Evolutionary conservation across 64 coral and sea anemone species (phyloP), one percentile per base, ranked within the genome.

Genomic region (Stylophora pistillata): DNA sequence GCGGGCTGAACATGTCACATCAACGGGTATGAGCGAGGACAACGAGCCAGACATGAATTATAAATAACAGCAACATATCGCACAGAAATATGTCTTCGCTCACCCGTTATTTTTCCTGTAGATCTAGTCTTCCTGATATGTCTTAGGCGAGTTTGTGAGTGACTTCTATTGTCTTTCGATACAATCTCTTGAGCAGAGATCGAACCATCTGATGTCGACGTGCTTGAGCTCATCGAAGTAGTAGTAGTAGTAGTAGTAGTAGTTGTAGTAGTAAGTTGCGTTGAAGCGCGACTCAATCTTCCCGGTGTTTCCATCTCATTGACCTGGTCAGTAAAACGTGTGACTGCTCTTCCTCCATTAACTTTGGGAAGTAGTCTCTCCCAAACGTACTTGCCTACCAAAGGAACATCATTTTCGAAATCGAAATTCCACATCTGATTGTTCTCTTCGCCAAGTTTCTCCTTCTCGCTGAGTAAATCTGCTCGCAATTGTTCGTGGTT

Each of bases 341-440:
- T 69, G 34, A 20, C 13, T 21, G 31, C 1, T 70, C 21, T 47
- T 15, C 53, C 80, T 25, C 34, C 69, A 1, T 21, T 52, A 32
- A 53, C 52, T 13, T 16, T 62, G 11, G 34, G 37, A 21, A 13
- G 53, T 23, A 70, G 14, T 89, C 78, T 94, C 6, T 85, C 59
- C 92, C 92, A 94, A 17, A 55, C 10, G 64, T 85, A 94, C 34
- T 62, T 61, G 32, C 92, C 92, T 53, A 84, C 57, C 56, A 89
- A 88, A 25, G 92, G 92, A 66, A 58, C 63, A 30, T 15, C 69
- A 23, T 75, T 89, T n/a, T 89, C 92, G 53, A 94, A 94, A 85
- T 94, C 92, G 74, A 94, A 94, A 79, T 94, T 94, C 92, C 92
- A 94, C 55, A 11, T 37, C n/a, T 30, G 78, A 70, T 53, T 77